Conservation (phyloP, 2,888 invertebrate genomes). For the Xestia rhomboidea region DNA sequence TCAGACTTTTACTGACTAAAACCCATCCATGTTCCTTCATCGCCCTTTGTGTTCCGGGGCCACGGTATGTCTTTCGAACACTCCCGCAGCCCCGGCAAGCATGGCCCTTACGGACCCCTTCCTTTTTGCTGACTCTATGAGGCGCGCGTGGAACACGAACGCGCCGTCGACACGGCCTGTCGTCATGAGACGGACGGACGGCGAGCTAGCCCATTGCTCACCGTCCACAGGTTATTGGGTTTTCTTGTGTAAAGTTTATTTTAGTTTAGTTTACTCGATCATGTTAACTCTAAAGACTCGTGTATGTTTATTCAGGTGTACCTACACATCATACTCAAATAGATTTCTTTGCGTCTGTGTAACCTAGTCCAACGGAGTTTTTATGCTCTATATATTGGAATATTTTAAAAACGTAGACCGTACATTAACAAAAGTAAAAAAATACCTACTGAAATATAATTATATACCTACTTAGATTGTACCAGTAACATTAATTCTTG, state of each 20-base stretch:
- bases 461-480: neutral
- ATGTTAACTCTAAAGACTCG: slow-evolving; percentile 5
- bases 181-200: no score
- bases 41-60: no score
- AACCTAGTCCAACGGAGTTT: slow-evolving; percentile 4
- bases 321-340: slow-evolving; percentile 43
- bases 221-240: no score
- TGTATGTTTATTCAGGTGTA: slow-evolving; percentile 61
- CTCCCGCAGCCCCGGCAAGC: no score
- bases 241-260: slow-evolving; percentile 25
- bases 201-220: no score
- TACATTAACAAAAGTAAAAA: neutral
- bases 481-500: neutral
- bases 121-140: no score
- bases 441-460: neutral
- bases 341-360: slow-evolving; percentile 21
- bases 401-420: slow-evolving; percentile 3
- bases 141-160: no score
- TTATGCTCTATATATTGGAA: slow-evolving; percentile 9
- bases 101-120: no score
- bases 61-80: no score
- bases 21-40: no score
- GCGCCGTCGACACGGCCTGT: no score
- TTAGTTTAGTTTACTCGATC: slow-evolving; percentile 5
- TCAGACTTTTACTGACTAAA: no score